These are phyloP conservation scores for Microctenopoma stevenorrisi DNA, from an alignment of 2,797 vertebrate species.

Conservation along the genomic window DNA sequence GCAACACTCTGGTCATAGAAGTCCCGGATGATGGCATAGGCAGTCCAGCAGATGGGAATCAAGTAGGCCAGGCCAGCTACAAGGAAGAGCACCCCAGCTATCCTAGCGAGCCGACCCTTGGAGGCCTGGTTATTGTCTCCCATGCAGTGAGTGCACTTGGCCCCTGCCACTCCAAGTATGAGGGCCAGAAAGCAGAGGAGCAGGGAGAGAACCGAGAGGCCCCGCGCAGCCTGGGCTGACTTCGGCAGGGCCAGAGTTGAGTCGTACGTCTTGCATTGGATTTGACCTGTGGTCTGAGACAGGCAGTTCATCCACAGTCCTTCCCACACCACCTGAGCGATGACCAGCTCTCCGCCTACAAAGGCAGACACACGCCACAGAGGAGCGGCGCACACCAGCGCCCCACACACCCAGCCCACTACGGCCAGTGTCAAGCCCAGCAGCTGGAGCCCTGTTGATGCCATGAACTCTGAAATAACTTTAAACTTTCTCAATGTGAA, in stretches of 20 bases:
- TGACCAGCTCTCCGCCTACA: conserved; percentile 80
- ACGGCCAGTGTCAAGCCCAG: conserved; percentile 89
- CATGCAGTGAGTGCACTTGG: conserved; percentile 83
- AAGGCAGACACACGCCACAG: conserved; percentile 83
- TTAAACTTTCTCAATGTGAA: neutral
- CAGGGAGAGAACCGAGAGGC: conserved; percentile 77
- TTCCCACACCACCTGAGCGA: conserved; percentile 92
- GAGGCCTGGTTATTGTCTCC: conserved; percentile 56
- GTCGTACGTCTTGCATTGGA: conserved; percentile 95
- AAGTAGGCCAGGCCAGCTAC: conserved; percentile 75
- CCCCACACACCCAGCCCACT: conserved; percentile 87
- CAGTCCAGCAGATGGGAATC: conserved; percentile 78
- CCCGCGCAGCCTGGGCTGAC: conserved; percentile 72
- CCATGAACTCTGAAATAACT: conserved; percentile 78
- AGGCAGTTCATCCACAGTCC: conserved; percentile 96
- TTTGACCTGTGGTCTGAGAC: conserved; percentile 91
- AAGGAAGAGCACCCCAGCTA: conserved; percentile 68
- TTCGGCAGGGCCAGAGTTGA: conserved; percentile 87
- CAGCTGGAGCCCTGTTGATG: conserved; percentile 90
- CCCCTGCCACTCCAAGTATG: conserved; percentile 73
- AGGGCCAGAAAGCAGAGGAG: conserved; percentile 79
- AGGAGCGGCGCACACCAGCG: conserved; percentile 78
- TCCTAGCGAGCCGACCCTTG: conserved; percentile 72
- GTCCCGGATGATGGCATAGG: conserved; percentile 73
- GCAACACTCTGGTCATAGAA: conserved; percentile 80